Conservation (phyloP, 2,888 invertebrate species). For the Cremastobaeus sp. region DNA sequence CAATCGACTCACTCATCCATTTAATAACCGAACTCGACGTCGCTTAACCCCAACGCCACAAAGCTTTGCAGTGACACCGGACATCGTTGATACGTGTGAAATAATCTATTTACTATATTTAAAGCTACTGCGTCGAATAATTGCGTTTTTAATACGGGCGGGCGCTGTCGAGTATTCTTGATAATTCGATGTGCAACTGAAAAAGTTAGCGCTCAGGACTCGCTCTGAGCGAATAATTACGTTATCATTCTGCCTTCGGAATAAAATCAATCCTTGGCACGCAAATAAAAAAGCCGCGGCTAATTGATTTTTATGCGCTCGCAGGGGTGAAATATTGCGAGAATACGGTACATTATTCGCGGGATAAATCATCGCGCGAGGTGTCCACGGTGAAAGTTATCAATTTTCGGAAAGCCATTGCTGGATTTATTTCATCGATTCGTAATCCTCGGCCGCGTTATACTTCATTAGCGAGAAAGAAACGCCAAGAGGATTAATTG, state of each 20-base stretch:
- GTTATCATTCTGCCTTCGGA: too few relatives aligned
- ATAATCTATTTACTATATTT: constrained; percentile 24
- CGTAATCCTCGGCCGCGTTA: constrained; percentile 1
- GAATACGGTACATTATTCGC: too few relatives aligned
- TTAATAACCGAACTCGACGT: constrained; percentile 11
- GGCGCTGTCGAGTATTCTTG: constrained; percentile 3
- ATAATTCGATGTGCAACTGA: constrained; percentile 8
- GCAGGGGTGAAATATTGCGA: too few relatives aligned
- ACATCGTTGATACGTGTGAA: constrained; percentile 10
- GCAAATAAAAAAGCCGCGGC: too few relatives aligned
- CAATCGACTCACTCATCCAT: constrained; percentile 14
- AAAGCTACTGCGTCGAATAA: constrained; percentile 18
- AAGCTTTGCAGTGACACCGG: constrained; percentile 5
- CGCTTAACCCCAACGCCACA: constrained; percentile 20
- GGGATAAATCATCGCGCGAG: not conserved
- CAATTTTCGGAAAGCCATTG: constrained; percentile 1
- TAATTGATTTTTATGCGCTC: not conserved
- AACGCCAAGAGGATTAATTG: constrained; percentile 27
- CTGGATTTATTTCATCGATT: constrained; percentile 6
- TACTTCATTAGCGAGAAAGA: constrained; percentile 29
- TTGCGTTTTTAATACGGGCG: constrained; percentile 28
- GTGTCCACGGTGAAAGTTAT: not conserved
- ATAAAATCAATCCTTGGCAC: too few relatives aligned
- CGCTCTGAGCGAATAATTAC: too few relatives aligned
- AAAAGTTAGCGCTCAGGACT: constrained; percentile 15